Percentiles rank a stretch among this genome's conserved stretches.
phyloP scores from a whole-genome alignment of 2,888 invertebrate species.

The Meiosimyza platycephala region DNA sequence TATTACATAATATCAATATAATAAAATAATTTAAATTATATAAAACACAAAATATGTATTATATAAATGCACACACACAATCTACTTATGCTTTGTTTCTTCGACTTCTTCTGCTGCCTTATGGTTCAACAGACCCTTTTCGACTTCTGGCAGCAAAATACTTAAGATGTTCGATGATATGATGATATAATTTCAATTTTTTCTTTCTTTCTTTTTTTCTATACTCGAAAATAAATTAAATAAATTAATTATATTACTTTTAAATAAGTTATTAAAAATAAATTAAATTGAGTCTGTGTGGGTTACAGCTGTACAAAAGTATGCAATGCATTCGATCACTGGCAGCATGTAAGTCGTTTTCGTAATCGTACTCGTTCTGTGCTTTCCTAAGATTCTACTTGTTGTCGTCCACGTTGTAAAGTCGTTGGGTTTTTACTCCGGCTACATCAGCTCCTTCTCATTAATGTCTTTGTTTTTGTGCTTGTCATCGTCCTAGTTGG shows the following conservation, averaged over 20 bases:
- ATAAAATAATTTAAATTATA: constrained; percentile 43
- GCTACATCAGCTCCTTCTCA: constrained; percentile 9
- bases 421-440: constrained; percentile 44
- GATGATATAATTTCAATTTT: background rate
- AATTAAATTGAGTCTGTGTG: constrained; percentile 36
- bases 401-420: constrained; percentile 31
- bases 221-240: constrained; percentile 57
- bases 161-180: background rate
- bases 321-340: constrained; percentile 6
- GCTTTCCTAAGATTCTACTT: constrained; percentile 26
- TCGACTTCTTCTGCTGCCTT: constrained; percentile 18
- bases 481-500: background rate
- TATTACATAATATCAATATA: constrained; percentile 33
- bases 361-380: constrained; percentile 39
- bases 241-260: constrained; percentile 53
- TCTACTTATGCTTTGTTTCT: constrained; percentile 31
- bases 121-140: constrained; percentile 23
- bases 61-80: constrained; percentile 48
- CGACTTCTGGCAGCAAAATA: background rate
- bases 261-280: constrained; percentile 53
- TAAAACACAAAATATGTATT: constrained; percentile 33
- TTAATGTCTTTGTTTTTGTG: constrained; percentile 8
- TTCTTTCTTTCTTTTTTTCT: background rate
- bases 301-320: constrained; percentile 18
- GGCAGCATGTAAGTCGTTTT: constrained; percentile 27